These are phyloP conservation scores for Formica selysi DNA, from an alignment of 1,140 invertebrate species.

Conservation along the genomic window DNA sequence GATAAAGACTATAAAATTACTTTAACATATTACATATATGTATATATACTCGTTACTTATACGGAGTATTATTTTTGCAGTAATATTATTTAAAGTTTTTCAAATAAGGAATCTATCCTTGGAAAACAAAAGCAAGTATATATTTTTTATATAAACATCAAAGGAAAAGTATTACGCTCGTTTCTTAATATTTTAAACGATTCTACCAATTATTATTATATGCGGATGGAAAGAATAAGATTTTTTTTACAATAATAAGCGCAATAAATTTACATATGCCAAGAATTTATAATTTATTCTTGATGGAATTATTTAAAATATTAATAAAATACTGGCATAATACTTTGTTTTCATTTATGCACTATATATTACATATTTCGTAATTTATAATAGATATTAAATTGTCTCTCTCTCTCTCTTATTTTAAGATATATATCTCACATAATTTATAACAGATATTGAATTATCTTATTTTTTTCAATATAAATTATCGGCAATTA, in stretches of 20 bases:
- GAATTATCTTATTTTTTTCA: too few relatives aligned
- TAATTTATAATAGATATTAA: neutral
- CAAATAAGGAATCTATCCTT: too few relatives aligned
- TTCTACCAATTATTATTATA: neutral
- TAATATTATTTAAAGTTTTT: constrained; percentile 4
- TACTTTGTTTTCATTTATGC: neutral
- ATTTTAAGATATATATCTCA: too few relatives aligned
- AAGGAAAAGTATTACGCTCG: too few relatives aligned
- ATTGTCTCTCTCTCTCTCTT: neutral
- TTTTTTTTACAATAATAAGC: too few relatives aligned
- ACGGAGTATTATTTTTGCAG: neutral
- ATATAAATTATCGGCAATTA: too few relatives aligned
- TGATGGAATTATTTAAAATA: neutral
- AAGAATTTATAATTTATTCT: constrained; percentile 1
- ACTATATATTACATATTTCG: neutral
- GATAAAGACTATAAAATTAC: neutral
- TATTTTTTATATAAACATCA: too few relatives aligned
- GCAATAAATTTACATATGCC: neutral
- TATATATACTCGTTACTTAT: neutral
- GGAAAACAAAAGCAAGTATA: too few relatives aligned
- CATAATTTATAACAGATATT: too few relatives aligned
- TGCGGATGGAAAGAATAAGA: neutral
- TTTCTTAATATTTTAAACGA: too few relatives aligned
- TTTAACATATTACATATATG: neutral
- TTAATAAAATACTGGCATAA: neutral